These are phyloP conservation scores for Eurytoma adleriae DNA, from an alignment of 2,888 invertebrate genomes.

Conservation along the genomic window DNA sequence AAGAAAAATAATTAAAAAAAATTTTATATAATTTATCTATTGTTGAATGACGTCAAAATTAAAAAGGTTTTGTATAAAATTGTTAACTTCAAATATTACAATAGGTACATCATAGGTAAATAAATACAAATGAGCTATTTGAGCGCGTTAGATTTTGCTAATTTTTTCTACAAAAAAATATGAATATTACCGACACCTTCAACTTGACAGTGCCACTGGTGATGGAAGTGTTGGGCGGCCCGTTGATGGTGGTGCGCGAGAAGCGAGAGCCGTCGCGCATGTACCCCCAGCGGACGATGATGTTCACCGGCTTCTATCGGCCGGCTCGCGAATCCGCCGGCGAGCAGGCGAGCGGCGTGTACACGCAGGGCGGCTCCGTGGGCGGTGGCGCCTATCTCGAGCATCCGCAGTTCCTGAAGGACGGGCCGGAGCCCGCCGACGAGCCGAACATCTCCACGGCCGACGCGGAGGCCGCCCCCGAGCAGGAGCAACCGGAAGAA, in stretches of 20 bases:
- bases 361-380: conserved; percentile 71
- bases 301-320: conserved; percentile 71
- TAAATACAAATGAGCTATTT: too few relatives aligned
- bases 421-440: conserved; percentile 65
- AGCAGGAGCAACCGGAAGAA: conserved; percentile 58
- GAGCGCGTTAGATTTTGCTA: too few relatives aligned
- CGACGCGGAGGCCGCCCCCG: conserved; percentile 69
- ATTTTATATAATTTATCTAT: too few relatives aligned
- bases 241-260: conserved; percentile 63
- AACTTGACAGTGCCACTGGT: too few relatives aligned
- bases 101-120: too few relatives aligned
- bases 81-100: too few relatives aligned
- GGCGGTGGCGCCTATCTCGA: conserved; percentile 61
- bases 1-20: too few relatives aligned
- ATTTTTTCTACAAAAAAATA: too few relatives aligned
- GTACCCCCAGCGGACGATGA: conserved; percentile 70
- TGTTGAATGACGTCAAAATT: too few relatives aligned
- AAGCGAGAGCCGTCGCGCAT: conserved; percentile 61
- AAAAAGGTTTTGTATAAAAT: too few relatives aligned
- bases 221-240: conserved; percentile 57
- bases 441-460: conserved; percentile 64
- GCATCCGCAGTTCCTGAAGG: conserved; percentile 63
- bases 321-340: conserved; percentile 64
- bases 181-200: too few relatives aligned
- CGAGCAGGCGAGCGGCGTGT: conserved; percentile 68